Conservation (phyloP, 1,140 invertebrate species). For the Drosophila littoralis region DNA sequence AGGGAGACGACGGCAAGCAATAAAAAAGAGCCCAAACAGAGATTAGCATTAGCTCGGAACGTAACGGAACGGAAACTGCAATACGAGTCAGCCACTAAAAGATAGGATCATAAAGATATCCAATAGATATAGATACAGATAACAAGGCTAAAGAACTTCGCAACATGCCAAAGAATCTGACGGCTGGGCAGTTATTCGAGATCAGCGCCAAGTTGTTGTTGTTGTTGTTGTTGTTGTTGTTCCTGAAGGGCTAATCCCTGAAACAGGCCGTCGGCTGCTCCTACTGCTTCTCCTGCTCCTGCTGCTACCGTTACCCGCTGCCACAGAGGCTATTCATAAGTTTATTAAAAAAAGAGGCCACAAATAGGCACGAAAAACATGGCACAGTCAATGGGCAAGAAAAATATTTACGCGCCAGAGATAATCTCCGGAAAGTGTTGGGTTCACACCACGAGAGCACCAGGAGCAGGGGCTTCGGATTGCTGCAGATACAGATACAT, state of each 20-base stretch:
- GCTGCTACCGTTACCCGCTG: conserved; percentile 21
- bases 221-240: conserved; percentile 45
- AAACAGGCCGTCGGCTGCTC: conserved; percentile 34
- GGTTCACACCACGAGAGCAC: conserved; percentile 50
- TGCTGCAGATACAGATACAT: conserved; percentile 37
- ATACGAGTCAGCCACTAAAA: conserved; percentile 63
- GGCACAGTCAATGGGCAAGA: conserved; percentile 77
- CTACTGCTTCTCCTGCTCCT: conserved; percentile 21
- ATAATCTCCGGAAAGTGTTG: conserved; percentile 77
- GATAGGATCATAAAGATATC: conserved; percentile 60
- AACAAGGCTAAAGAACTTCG: conserved; percentile 26
- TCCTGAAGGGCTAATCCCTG: conserved; percentile 51
- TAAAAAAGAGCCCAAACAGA: not conserved
- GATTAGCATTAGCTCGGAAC: conserved; percentile 23
- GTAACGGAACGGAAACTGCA: conserved; percentile 40
- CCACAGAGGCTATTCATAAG: conserved; percentile 59
- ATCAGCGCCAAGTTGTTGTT: conserved; percentile 45
- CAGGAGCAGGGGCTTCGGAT: conserved; percentile 59
- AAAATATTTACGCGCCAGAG: conserved; percentile 84
- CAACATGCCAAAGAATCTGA: conserved; percentile 9
- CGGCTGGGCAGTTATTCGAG: conserved; percentile 40
- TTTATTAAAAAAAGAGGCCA: conserved; percentile 66
- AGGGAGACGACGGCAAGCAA: not conserved
- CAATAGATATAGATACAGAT: conserved; percentile 19
- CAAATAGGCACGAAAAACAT: conserved; percentile 55